Base-by-base conservation (phyloP, 2,113 vertebrate species). In the Petromus typicus region DNA sequence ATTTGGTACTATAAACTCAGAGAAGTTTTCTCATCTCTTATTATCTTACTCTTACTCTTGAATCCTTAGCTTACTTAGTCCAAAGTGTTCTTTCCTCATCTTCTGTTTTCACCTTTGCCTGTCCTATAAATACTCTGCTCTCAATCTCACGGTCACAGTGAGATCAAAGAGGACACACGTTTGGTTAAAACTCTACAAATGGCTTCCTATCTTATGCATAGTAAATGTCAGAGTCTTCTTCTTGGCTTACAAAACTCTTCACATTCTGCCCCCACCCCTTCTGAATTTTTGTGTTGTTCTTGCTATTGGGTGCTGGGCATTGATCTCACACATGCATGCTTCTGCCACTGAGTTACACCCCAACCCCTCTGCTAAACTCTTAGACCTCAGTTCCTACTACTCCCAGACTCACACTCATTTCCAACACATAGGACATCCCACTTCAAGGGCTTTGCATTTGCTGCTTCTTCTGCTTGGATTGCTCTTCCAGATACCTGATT, bases 1-100 rank as follows among this genome's bases (percentile, higher is more conserved):
- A 75, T 93, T 85, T 88, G n/a, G 32, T 54, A 30, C 32, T 89
- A 63, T n/a, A 93, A 83, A 64, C 82, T 93, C 66, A 45, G 30
- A 95, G 69, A 86, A 23, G 7, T n/a, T 93, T 95, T 90, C 81
- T 85, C 27, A 75, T 71, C 43, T 85, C 18, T 69, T 90, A 85
- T 67, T 78, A 45, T 3, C 1, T 93, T 71, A 14, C 54, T 83
- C 64, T 79, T 78, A 64, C 69, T 94, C 57, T 69, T 23, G 3
- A 91, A 34, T 89, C 14, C 16, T 90, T 89, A 69, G 73, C 66
- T 54, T 57, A 81, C 34, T 32, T 4, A 59, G 48, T 82, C 54
- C 67, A 51, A 87, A 81, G 16, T 64, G 54, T 45, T 32, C 56
- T 67, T 67, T 51, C 45, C 51, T 63, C 18, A 76, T 75, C 51